phyloP scores from a whole-genome alignment of 1,140 invertebrate genomes.

The Muscidifurax raptorellus region DNA sequence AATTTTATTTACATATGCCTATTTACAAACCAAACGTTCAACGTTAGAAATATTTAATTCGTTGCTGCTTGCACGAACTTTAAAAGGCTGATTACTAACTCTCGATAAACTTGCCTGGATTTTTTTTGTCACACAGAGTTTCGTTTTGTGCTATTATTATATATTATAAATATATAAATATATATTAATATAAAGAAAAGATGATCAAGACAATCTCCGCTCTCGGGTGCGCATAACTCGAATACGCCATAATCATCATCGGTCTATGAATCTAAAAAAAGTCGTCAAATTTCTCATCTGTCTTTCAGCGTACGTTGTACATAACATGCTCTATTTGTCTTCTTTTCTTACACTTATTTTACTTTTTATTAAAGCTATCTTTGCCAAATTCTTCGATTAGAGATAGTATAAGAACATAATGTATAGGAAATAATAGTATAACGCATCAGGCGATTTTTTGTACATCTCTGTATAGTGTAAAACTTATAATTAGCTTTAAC shows the following conservation, averaged over 20 bases:
- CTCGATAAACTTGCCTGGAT: neutral
- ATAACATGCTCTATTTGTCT: slow-evolving; percentile 44
- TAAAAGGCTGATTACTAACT: neutral
- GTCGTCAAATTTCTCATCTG: slow-evolving; percentile 50
- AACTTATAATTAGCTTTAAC: slow-evolving; percentile 53
- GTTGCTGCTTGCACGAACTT: neutral
- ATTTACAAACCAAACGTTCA: neutral
- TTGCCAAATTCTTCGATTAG: slow-evolving; percentile 67
- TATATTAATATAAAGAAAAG: slow-evolving; percentile 7
- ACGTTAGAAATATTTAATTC: neutral
- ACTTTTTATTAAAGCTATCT: slow-evolving; percentile 63
- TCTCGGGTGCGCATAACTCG: slow-evolving; percentile 48
- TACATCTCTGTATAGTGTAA: slow-evolving; percentile 67
- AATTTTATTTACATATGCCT: neutral
- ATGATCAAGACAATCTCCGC: slow-evolving; percentile 54
- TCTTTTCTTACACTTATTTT: slow-evolving; percentile 55
- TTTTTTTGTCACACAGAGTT: neutral
- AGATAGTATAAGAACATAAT: slow-evolving; percentile 58
- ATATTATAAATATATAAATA: neutral
- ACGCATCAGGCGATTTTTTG: slow-evolving; percentile 59
- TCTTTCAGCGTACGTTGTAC: slow-evolving; percentile 58
- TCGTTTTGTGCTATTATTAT: slow-evolving; percentile 46
- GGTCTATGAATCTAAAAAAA: slow-evolving; percentile 55
- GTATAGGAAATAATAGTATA: slow-evolving; percentile 60
- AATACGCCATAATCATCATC: slow-evolving; percentile 49